Percentiles rank a stretch among this genome's conserved stretches.
These are phyloP conservation scores for Crotalus tigris DNA, from an alignment of 2,113 vertebrate genomes.

Conservation along the genomic window DNA sequence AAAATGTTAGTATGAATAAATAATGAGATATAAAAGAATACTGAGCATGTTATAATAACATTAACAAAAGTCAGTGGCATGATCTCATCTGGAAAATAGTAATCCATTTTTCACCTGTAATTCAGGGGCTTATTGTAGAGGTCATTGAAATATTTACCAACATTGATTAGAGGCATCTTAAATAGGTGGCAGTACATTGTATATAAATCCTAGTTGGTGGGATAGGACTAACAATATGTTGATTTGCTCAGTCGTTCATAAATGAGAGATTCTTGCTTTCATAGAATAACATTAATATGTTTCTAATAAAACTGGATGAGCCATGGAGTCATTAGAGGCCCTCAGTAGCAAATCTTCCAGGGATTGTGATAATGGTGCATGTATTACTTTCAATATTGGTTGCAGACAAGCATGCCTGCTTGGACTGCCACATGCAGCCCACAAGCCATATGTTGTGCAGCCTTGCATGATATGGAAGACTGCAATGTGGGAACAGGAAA, in stretches of 20 bases:
- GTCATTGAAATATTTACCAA: background rate
- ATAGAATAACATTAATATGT: background rate
- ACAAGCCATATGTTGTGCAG: background rate
- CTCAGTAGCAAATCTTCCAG: background rate
- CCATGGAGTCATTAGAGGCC: background rate
- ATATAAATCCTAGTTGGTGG: background rate
- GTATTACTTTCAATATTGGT: background rate
- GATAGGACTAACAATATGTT: background rate
- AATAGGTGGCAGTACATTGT: background rate
- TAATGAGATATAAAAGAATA: conserved; percentile 16
- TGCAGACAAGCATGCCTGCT: background rate
- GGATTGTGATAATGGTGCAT: background rate
- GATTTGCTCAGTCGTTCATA: background rate
- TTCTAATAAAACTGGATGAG: background rate
- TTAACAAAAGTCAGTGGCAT: background rate
- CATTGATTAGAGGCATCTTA: background rate
- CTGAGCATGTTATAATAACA: background rate
- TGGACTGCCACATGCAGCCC: background rate
- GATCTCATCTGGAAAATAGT: background rate
- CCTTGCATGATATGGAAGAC: background rate
- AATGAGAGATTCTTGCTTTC: background rate
- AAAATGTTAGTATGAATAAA: conserved; percentile 5
- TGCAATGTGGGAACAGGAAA: background rate
- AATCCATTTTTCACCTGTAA: background rate
- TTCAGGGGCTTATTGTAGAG: background rate